phyloP scores from a whole-genome alignment of 1,140 invertebrate species.

The Drosophila serrata region DNA sequence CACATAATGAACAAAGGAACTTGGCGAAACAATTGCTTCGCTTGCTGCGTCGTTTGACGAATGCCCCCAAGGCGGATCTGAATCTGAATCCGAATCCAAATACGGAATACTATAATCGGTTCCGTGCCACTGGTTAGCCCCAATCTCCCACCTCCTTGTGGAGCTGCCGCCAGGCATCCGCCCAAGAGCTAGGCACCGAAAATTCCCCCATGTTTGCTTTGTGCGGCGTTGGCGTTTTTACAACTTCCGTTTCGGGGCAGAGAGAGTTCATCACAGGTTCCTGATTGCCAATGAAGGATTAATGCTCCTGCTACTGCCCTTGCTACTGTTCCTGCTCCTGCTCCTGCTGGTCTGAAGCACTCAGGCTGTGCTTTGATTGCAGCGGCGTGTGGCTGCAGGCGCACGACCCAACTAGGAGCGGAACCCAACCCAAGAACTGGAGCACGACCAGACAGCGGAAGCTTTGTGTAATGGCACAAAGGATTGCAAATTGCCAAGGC shows the following conservation, averaged over 20 bases:
- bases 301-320: constrained; percentile 50
- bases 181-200: constrained; percentile 47
- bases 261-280: constrained; percentile 75
- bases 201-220: constrained; percentile 73
- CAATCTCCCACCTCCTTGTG: constrained; percentile 1
- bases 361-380: constrained; percentile 69
- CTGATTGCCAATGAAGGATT: constrained; percentile 83
- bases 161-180: constrained; percentile 44
- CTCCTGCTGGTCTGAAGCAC: constrained; percentile 54
- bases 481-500: constrained; percentile 82
- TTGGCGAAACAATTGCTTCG: constrained; percentile 79
- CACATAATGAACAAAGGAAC: constrained; percentile 75
- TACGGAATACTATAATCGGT: constrained; percentile 81
- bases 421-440: constrained; percentile 13
- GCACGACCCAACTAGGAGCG: constrained; percentile 35
- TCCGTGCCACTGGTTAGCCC: constrained; percentile 78
- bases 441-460: constrained; percentile 64
- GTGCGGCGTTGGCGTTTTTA: constrained; percentile 79
- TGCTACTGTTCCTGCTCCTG: constrained; percentile 38
- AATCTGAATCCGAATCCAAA: constrained; percentile 62
- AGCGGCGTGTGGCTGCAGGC: constrained; percentile 73
- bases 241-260: constrained; percentile 66
- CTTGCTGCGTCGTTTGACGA: constrained; percentile 75
- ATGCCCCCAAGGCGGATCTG: constrained; percentile 71
- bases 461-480: constrained; percentile 84